Conservation (phyloP, 2,888 invertebrate genomes). For the Pardosa pseudoannulata region DNA sequence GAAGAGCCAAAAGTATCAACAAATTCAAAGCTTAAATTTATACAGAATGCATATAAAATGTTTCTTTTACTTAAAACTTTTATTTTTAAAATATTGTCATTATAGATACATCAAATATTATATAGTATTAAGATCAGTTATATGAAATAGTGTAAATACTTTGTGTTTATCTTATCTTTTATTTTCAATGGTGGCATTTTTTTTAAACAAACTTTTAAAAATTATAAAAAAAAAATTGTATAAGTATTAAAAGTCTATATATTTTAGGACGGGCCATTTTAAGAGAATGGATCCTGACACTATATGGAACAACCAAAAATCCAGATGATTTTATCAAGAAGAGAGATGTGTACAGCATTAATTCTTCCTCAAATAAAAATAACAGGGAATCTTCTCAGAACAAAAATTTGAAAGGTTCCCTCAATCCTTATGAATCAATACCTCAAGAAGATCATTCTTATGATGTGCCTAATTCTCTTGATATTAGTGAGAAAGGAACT, state of each 20-base stretch:
- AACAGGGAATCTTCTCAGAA: not conserved
- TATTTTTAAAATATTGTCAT: too few relatives aligned
- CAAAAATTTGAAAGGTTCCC: not conserved
- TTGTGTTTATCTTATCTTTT: too few relatives aligned
- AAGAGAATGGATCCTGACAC: slow-evolving; percentile 93
- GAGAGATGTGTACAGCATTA: slow-evolving; percentile 4
- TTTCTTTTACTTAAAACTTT: too few relatives aligned
- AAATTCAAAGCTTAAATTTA: too few relatives aligned
- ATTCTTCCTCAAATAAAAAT: not conserved
- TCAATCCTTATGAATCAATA: not conserved
- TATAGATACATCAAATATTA: too few relatives aligned
- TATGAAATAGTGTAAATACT: too few relatives aligned
- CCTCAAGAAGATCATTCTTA: not conserved
- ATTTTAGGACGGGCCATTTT: slow-evolving; percentile 88
- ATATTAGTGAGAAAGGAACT: not conserved
- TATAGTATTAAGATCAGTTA: too few relatives aligned
- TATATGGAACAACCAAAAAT: slow-evolving; percentile 88
- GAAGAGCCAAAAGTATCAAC: too few relatives aligned
- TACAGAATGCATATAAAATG: too few relatives aligned
- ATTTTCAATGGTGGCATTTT: too few relatives aligned
- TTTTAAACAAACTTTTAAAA: too few relatives aligned
- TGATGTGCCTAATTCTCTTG: not conserved
- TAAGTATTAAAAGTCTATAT: not conserved
- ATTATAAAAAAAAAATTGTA: too few relatives aligned
- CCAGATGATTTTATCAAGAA: slow-evolving; percentile 76